Conservation (phyloP, 2,113 vertebrate genomes). For the Etheostoma spectabile region DNA sequence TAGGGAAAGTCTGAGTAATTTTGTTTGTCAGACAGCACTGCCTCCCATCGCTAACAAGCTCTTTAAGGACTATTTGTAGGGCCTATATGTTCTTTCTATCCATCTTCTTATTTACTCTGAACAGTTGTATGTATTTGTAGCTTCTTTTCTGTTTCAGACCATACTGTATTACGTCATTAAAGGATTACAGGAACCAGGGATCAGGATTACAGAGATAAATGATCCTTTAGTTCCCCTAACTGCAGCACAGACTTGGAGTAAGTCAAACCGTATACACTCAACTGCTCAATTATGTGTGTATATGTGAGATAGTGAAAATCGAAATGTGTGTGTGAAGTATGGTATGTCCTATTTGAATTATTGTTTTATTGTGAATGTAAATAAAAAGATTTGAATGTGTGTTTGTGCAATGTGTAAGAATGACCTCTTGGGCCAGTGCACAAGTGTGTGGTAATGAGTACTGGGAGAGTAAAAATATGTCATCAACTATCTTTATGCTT, state of each 20-base stretch:
- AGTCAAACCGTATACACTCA: slow-evolving; percentile 21
- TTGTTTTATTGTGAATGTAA: slow-evolving; percentile 5
- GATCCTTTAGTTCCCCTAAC: slow-evolving; percentile 26
- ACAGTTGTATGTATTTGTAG: background rate
- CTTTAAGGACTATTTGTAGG: background rate
- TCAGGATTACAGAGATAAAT: slow-evolving; percentile 55
- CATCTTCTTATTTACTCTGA: background rate
- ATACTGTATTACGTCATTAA: slow-evolving; percentile 36
- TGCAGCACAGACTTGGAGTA: slow-evolving; percentile 6
- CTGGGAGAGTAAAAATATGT: background rate
- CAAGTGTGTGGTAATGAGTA: background rate
- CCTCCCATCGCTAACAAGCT: slow-evolving; percentile 22
- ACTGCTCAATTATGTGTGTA: slow-evolving; percentile 23
- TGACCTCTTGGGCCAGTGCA: background rate
- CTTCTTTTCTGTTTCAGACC: slow-evolving; percentile 13
- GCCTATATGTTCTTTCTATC: background rate
- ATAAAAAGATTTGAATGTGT: background rate
- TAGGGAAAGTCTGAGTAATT: background rate
- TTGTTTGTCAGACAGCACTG: background rate
- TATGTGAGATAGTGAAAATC: background rate
- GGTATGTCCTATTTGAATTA: background rate
- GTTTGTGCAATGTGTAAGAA: background rate
- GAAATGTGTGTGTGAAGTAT: background rate
- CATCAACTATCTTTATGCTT: background rate
- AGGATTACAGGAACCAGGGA: slow-evolving; percentile 42